Percentiles rank a stretch among this genome's conserved stretches.
phyloP scores from a whole-genome alignment of 2,888 invertebrate genomes.

The Corythucha ciliata region DNA sequence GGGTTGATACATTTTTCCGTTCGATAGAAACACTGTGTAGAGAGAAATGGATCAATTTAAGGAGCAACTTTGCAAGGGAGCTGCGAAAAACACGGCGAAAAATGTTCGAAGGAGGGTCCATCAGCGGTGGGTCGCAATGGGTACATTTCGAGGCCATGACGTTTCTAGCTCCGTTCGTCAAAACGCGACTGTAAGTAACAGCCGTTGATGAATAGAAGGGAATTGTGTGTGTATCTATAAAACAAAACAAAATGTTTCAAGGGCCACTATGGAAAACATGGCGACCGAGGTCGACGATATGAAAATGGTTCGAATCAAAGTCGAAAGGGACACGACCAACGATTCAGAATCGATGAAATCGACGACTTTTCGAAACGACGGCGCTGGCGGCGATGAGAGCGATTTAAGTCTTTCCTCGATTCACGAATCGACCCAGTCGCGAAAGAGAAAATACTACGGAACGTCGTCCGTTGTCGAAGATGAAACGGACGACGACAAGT shows the following conservation, averaged over 20 bases:
- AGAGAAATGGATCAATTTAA: conserved; percentile 25
- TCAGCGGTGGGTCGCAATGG: conserved; percentile 22
- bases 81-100: conserved; percentile 23
- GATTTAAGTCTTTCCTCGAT: neutral
- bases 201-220: neutral
- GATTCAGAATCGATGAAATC: too few relatives aligned
- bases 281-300: neutral
- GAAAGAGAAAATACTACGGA: conserved; percentile 8
- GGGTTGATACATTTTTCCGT: conserved; percentile 3
- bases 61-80: conserved; percentile 25
- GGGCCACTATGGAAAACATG: conserved; percentile 13
- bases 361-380: too few relatives aligned
- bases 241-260: conserved; percentile 1
- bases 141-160: conserved; percentile 25
- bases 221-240: neutral
- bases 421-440: neutral
- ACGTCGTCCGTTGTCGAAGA: conserved; percentile 4
- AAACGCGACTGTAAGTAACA: conserved; percentile 22
- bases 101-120: conserved; percentile 23
- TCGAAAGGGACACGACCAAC: conserved; percentile 22
- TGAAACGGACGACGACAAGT: conserved; percentile 27
- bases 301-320: conserved; percentile 16
- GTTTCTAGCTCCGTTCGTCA: conserved; percentile 26
- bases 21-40: conserved; percentile 26
- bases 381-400: neutral